Evolutionary conservation across 2,113 vertebrate species (phyloP).

Genomic region (Notarius quadriscutis): DNA sequence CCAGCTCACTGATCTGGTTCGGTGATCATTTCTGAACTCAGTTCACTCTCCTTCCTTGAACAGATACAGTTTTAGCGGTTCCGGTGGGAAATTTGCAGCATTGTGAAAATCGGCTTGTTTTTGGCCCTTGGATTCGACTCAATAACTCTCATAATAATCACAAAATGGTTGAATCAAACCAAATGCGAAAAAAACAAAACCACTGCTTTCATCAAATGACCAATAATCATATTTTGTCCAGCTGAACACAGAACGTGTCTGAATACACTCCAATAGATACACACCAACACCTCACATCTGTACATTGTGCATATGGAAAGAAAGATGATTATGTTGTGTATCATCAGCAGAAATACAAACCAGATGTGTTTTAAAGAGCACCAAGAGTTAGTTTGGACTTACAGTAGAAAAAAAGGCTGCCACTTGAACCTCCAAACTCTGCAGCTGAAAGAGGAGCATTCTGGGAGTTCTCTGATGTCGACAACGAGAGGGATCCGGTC

Average conservation of each 20-base stretch:
- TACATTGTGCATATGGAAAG: slow-evolving; percentile 15
- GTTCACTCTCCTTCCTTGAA: not conserved
- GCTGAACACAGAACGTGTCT: not conserved
- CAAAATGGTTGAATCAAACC: not conserved
- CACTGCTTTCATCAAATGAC: not conserved
- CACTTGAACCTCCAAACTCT: slow-evolving; percentile 8
- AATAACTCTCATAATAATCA: not conserved
- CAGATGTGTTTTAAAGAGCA: slow-evolving; percentile 24
- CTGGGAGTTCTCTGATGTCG: not conserved
- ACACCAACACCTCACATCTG: slow-evolving; percentile 3
- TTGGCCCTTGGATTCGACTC: not conserved
- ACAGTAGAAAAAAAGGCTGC: slow-evolving; percentile 9
- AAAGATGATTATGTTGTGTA: slow-evolving; percentile 1
- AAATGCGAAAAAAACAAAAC: not conserved
- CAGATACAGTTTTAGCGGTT: not conserved
- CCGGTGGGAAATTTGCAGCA: not conserved
- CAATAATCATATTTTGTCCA: not conserved
- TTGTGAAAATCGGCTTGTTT: too few relatives aligned
- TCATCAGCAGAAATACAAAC: slow-evolving; percentile 14
- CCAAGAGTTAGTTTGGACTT: slow-evolving; percentile 28
- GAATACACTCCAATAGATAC: slow-evolving; percentile 20
- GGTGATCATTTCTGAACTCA: not conserved
- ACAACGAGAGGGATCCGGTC: not conserved
- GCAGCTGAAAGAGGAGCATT: not conserved
- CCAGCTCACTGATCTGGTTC: not conserved